Evolutionary conservation across 2,888 invertebrate genomes (phyloP).

Genomic region (Gastrophysa polygoni): DNA sequence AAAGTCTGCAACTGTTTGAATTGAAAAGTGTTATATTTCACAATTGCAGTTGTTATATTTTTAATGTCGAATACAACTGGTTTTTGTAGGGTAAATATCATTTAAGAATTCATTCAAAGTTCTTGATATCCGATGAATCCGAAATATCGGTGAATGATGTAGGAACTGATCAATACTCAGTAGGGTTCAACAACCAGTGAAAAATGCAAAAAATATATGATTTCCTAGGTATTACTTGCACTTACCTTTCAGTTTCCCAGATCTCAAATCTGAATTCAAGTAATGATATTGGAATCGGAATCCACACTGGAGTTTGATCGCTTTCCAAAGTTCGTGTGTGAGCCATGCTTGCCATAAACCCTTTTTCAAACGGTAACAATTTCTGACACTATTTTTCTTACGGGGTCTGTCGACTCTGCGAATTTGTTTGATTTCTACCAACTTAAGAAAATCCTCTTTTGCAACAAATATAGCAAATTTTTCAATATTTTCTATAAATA

Average conservation of each 20-base stretch:
- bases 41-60: too few species aligned
- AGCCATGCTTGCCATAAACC: conserved; percentile 7
- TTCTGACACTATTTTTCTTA: conserved; percentile 5
- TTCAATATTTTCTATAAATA: neutral
- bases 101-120: too few species aligned
- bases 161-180: too few species aligned
- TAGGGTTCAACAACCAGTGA: neutral
- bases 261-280: conserved; percentile 3
- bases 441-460: too few species aligned
- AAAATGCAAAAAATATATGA: neutral
- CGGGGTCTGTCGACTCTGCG: neutral
- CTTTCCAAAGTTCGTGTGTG: conserved; percentile 9
- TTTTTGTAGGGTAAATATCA: too few species aligned
- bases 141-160: too few species aligned
- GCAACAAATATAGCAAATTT: neutral
- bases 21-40: too few species aligned
- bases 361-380: neutral
- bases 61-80: too few species aligned
- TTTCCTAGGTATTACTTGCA: too few species aligned
- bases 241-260: conserved; percentile 9
- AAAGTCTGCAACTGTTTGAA: too few species aligned
- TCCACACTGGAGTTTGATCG: conserved; percentile 5
- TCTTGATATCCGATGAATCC: too few species aligned
- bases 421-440: neutral
- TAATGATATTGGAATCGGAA: conserved; percentile 5